These are phyloP conservation scores for Lypha dubia DNA, from an alignment of 2,888 invertebrate genomes.

Conservation along the genomic window DNA sequence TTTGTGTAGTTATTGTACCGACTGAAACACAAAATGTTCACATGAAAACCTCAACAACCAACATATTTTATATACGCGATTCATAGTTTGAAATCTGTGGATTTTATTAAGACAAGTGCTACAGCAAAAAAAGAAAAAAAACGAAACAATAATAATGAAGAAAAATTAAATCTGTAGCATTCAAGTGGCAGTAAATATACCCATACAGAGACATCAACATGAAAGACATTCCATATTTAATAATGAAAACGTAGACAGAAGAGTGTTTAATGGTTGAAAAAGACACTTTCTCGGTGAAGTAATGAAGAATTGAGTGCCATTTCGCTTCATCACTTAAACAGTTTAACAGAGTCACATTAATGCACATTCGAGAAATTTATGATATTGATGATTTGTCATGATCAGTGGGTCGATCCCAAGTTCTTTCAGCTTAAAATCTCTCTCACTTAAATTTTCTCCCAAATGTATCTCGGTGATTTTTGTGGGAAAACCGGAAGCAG, in stretches of 20 bases:
- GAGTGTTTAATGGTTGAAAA: neutral
- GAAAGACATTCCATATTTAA: neutral
- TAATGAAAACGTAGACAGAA: neutral
- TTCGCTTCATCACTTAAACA: no score
- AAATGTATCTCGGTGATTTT: no score
- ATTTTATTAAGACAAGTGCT: conserved; percentile 63
- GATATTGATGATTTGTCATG: no score
- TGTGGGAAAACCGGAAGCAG: no score
- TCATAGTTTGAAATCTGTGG: conserved; percentile 57
- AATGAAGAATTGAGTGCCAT: no score
- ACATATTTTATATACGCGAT: conserved; percentile 56
- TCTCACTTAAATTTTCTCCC: no score
- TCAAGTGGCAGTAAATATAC: neutral
- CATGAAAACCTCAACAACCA: conserved; percentile 65
- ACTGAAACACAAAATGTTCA: conserved; percentile 32
- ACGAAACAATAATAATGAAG: neutral
- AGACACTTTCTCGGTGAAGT: neutral
- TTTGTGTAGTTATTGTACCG: conserved; percentile 22
- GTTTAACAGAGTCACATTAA: no score
- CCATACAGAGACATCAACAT: no score
- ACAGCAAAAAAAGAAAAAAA: neutral
- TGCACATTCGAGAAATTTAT: no score
- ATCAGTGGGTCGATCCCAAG: no score
- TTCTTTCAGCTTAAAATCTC: no score
- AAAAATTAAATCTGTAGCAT: conserved; percentile 16